A percentile compares a stretch with the other conserved stretches of the same genome.
Evolutionary conservation across 2,113 vertebrate genomes (phyloP).

Genomic region (Plotosus lineatus): DNA sequence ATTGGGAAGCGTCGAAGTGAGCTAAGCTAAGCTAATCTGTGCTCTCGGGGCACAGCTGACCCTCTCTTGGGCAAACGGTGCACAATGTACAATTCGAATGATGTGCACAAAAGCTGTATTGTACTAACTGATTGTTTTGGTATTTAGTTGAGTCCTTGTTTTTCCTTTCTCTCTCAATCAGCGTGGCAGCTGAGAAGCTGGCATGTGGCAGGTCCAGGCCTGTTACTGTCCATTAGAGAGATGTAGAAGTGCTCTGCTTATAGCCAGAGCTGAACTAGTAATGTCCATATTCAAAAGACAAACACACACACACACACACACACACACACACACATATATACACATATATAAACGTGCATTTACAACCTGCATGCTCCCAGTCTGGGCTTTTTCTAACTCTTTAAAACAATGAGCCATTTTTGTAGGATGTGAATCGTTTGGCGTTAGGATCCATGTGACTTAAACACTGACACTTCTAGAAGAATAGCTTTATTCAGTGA

Average conservation of each 20-base stretch:
- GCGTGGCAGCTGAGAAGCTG: conserved; percentile 31
- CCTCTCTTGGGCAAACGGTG: conserved; percentile 52
- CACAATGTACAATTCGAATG: conserved; percentile 36
- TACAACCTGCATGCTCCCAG: conserved; percentile 57
- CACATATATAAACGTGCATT: conserved; percentile 22
- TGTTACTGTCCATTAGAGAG: conserved; percentile 43
- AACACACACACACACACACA: conserved; percentile 24
- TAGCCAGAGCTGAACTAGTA: conserved; percentile 38
- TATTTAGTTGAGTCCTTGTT: conserved; percentile 30
- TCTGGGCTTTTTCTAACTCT: conserved; percentile 54
- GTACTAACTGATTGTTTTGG: conserved; percentile 44
- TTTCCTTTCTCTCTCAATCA: conserved; percentile 33
- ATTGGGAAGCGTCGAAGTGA: background rate
- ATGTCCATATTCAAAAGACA: conserved; percentile 35
- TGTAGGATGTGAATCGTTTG: conserved; percentile 60
- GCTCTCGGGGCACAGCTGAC: conserved; percentile 25
- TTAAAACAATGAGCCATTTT: conserved; percentile 57
- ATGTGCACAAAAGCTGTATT: conserved; percentile 39
- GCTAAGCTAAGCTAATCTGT: background rate
- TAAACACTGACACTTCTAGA: conserved; percentile 59
- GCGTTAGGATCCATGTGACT: conserved; percentile 62
- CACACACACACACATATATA: conserved; percentile 31
- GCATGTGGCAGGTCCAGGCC: conserved; percentile 4
- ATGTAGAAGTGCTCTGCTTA: conserved; percentile 32
- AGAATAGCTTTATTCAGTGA: conserved; percentile 61